Evolutionary conservation across 2,888 invertebrate species (phyloP), one percentile per base, ranked within the genome.

Genomic region (Pilophorus perplexus): DNA sequence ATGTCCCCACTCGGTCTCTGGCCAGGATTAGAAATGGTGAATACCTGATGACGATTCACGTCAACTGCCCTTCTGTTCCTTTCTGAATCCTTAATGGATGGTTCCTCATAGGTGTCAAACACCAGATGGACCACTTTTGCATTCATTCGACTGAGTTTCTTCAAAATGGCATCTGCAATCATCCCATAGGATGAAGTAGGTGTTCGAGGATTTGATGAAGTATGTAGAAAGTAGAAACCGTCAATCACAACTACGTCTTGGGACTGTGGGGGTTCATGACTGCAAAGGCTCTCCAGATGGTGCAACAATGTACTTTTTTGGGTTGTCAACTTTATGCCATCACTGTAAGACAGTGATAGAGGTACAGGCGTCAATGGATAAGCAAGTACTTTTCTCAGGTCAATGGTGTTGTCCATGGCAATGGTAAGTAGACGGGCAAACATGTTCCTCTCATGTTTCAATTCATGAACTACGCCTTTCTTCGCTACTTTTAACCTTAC

Each of bases 11-110:
- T 72, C 66, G 72, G 23, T 46, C 68, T 68, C 72, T 74, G 75
- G 42, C 74, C 70, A 22, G 73, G 71, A 3, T 70, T 73, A 67
- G 71, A 54, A 50, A 74, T 73, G 23, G 72, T 69, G 16, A 70
- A 50, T n/a, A n/a, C n/a, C n/a, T n/a, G n/a, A n/a, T n/a, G n/a
- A n/a, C n/a, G n/a, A 69, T 68, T 70, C 40, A 71, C 50, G 1
- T 71, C 72, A 66, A 71, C 73, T 68, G 52, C 48, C 23, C 73
- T 67, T 16, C 40, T 69, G 52, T 40, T 38, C 44, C 68, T 72
- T 71, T 76, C 75, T 40, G 52, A 72, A 72, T 75, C 75, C 73
- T 76, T 76, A 50, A 75, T 75, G 22, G 74, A 75, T 8, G 75
- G 75, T 67, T 59, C 68, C 23, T 71, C 70, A 67, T 73, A 74